Conservation (phyloP, 2,888 invertebrate species). For the Sphecodes monilicornis region DNA sequence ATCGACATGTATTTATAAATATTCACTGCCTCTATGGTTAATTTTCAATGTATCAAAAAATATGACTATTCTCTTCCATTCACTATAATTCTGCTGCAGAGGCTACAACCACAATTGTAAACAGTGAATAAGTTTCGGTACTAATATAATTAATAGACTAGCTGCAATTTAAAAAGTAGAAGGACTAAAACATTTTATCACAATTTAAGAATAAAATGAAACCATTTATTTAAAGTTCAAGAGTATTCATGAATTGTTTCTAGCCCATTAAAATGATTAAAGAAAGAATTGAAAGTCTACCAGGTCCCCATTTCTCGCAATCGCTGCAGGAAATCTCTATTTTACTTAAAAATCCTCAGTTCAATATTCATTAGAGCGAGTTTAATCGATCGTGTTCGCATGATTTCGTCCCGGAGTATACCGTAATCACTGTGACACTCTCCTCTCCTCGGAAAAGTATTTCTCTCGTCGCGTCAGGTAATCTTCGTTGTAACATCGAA, state of each 20-base stretch:
- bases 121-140: not conserved
- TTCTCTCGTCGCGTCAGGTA: not conserved
- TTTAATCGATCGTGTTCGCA: not conserved
- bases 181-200: not conserved
- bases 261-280: not conserved
- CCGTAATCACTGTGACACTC: slow-evolving; percentile 6
- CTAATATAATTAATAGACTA: not conserved
- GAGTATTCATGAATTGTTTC: not conserved
- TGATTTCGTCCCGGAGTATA: not conserved
- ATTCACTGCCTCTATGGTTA: too few relatives aligned
- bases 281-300: not conserved
- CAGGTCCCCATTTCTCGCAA: not conserved
- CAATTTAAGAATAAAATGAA: not conserved
- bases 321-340: not conserved
- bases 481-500: slow-evolving; percentile 47
- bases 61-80: too few relatives aligned
- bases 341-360: not conserved
- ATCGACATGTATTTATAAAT: too few relatives aligned
- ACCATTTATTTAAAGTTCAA: not conserved
- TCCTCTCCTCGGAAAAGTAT: not conserved
- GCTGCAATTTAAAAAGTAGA: not conserved
- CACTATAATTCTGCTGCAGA: too few relatives aligned
- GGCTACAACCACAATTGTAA: not conserved
- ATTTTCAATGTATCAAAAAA: too few relatives aligned
- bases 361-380: not conserved